phyloP scores from a whole-genome alignment of 2,113 vertebrate genomes.

The Helogale parvula region DNA sequence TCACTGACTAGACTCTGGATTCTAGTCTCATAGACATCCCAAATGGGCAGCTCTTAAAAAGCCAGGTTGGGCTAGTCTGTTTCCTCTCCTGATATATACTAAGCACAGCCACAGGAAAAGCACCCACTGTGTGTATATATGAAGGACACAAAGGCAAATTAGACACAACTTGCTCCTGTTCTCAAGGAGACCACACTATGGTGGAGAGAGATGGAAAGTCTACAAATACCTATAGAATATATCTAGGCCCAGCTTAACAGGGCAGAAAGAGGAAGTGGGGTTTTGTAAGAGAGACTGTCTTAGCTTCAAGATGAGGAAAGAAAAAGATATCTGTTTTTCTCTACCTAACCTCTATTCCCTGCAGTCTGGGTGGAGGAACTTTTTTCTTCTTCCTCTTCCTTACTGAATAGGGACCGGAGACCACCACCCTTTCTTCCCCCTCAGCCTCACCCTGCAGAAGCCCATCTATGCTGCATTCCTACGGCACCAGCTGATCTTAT shows the following conservation, averaged over 20 bases:
- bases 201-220: background rate
- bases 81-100: background rate
- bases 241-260: background rate
- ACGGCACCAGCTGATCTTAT: constrained; percentile 9
- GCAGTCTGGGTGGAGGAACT: background rate
- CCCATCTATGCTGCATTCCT: background rate
- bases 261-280: constrained; percentile 52
- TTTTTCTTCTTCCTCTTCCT: background rate
- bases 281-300: constrained; percentile 33
- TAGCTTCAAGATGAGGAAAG: background rate
- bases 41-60: background rate
- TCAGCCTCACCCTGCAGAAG: background rate
- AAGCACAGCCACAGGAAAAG: background rate
- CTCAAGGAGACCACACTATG: background rate
- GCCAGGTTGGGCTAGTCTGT: background rate
- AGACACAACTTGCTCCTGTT: background rate
- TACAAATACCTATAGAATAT: constrained; percentile 43
- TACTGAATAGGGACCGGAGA: background rate
- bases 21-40: background rate
- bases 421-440: background rate
- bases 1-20: constrained; percentile 1
- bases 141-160: background rate
- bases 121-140: background rate
- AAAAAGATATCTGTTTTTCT: background rate
- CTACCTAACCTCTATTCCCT: constrained; percentile 15